Conservation (phyloP, 2,113 vertebrate species). For the Hemiprocne comata region DNA sequence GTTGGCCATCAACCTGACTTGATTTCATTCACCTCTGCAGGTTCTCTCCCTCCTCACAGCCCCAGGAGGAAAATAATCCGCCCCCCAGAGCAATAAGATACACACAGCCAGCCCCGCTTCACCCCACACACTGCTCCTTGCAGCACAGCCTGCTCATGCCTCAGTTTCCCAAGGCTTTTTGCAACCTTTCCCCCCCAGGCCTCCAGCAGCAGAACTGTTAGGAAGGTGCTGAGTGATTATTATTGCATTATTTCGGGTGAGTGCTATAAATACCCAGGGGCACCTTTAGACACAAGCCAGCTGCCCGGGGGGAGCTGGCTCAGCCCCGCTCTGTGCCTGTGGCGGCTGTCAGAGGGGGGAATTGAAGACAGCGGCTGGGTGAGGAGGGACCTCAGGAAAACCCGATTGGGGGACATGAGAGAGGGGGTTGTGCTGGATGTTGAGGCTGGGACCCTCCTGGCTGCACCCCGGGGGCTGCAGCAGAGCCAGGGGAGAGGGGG, state of each 20-base stretch:
- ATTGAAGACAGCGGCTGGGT: accelerated
- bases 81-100: neutral
- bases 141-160: neutral
- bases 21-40: neutral
- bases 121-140: neutral
- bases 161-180: conserved; percentile 52
- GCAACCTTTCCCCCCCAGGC: neutral
- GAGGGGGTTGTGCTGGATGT: neutral
- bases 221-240: conserved; percentile 65
- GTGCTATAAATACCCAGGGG: conserved; percentile 67
- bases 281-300: conserved; percentile 63
- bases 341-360: accelerated
- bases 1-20: neutral
- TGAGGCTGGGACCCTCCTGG: neutral
- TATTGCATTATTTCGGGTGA: conserved; percentile 42
- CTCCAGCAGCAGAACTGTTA: conserved; percentile 3
- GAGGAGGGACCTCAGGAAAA: neutral
- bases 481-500: neutral
- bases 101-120: neutral
- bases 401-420: accelerated
- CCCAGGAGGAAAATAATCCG: neutral
- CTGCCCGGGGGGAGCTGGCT: conserved; percentile 19
- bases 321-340: neutral
- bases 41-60: neutral
- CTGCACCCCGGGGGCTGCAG: neutral